A percentile compares a stretch with the other conserved stretches of the same genome.
These are phyloP conservation scores for Tinamus major DNA, from an alignment of 2,797 vertebrate genomes.

Conservation along the genomic window DNA sequence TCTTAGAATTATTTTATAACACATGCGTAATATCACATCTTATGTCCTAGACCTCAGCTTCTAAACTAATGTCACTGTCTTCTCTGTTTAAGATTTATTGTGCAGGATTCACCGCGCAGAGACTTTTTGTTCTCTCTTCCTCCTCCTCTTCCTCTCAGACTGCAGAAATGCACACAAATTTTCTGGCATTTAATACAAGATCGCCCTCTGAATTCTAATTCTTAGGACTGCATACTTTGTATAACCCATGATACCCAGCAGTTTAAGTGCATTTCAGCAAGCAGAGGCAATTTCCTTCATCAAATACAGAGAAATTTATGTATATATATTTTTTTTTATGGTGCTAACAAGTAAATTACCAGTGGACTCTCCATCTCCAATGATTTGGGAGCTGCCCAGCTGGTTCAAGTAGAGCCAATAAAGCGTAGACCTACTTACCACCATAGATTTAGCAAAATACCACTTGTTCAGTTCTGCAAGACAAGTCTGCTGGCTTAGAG, in stretches of 20 bases:
- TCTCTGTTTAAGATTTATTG: neutral
- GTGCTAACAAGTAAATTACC: neutral
- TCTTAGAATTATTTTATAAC: neutral
- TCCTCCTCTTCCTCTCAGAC: neutral
- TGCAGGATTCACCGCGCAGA: neutral
- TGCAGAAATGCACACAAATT: neutral
- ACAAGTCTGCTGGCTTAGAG: neutral
- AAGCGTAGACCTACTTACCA: neutral
- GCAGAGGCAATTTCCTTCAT: neutral
- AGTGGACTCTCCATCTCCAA: neutral
- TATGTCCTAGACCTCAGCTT: neutral
- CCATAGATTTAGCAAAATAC: neutral
- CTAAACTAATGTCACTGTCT: neutral
- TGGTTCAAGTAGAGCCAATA: neutral
- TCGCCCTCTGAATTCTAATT: neutral
- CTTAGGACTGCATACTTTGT: fast-evolving
- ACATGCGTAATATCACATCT: neutral
- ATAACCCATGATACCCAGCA: fast-evolving
- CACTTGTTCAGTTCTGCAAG: neutral
- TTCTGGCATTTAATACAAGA: neutral
- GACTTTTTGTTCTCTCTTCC: neutral
- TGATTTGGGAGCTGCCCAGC: neutral
- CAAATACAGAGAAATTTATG: neutral
- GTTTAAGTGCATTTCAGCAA: neutral
- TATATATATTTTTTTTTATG: fast-evolving